Percentiles rank a stretch among this genome's conserved stretches.
These are phyloP conservation scores for Cynocephalus volans DNA, from an alignment of 2,113 vertebrate genomes.

Conservation along the genomic window DNA sequence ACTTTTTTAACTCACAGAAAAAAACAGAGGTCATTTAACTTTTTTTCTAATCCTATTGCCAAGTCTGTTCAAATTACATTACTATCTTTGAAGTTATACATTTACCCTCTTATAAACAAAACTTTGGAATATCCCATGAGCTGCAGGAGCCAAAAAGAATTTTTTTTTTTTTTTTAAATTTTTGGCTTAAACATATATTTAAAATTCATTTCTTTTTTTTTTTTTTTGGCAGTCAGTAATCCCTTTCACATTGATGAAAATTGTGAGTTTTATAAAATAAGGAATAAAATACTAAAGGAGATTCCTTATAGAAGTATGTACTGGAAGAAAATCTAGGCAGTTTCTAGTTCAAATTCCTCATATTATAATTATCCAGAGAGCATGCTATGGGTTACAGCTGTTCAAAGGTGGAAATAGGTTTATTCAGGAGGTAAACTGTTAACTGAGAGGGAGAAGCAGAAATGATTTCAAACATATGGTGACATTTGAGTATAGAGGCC, in stretches of 20 bases:
- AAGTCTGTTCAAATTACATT: neutral
- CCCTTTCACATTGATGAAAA: neutral
- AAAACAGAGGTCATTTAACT: neutral
- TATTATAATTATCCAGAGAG: neutral
- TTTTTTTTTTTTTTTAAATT: neutral
- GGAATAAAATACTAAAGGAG: neutral
- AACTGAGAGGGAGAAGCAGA: neutral
- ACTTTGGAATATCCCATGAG: neutral
- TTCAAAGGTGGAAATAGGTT: neutral
- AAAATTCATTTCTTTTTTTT: neutral
- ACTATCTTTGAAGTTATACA: neutral
- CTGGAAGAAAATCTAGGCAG: neutral
- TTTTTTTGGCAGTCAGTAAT: neutral
- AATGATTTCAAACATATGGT: neutral
- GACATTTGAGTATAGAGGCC: neutral
- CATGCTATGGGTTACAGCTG: neutral
- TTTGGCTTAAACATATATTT: neutral
- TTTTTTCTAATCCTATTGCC: neutral
- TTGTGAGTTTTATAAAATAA: neutral
- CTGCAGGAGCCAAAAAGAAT: neutral
- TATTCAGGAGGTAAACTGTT: neutral
- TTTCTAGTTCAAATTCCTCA: neutral
- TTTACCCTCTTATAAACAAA: neutral
- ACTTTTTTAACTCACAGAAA: neutral
- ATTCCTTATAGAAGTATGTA: neutral